Conservation (phyloP, 2,888 invertebrate genomes). For the Phasia obesa region DNA sequence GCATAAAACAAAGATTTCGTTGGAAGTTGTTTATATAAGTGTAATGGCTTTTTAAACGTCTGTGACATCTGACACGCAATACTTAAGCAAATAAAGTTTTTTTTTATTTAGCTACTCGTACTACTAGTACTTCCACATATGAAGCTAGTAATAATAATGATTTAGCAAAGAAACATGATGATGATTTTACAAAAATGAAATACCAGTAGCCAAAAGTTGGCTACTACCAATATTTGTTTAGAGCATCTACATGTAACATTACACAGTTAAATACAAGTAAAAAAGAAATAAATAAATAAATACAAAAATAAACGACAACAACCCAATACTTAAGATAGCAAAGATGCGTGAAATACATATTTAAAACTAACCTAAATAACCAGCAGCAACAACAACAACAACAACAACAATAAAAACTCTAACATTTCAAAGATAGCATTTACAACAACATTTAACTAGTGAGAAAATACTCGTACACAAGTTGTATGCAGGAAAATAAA, state of each 20-base stretch:
- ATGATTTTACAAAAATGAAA: conserved; percentile 50
- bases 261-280: conserved; percentile 53
- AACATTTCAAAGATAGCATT: conserved; percentile 20
- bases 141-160: neutral
- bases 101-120: neutral
- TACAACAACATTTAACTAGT: conserved; percentile 19
- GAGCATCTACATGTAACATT: conserved; percentile 67
- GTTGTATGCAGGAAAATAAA: conserved; percentile 35
- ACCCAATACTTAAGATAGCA: conserved; percentile 55
- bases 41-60: conserved; percentile 38
- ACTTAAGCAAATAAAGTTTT: conserved; percentile 44
- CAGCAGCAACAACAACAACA: conserved; percentile 45
- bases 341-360: conserved; percentile 70
- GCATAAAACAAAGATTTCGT: neutral
- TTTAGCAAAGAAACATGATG: neutral
- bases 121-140: neutral
- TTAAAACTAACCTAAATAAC: conserved; percentile 68
- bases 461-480: conserved; percentile 25
- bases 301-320: conserved; percentile 24
- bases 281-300: neutral
- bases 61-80: conserved; percentile 70
- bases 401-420: conserved; percentile 32
- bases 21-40: neutral
- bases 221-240: conserved; percentile 62
- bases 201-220: conserved; percentile 66